Evolutionary conservation across 2,113 vertebrate genomes (phyloP), one percentile per base, ranked within the genome.

Genomic region (Syrmaticus mikado): DNA sequence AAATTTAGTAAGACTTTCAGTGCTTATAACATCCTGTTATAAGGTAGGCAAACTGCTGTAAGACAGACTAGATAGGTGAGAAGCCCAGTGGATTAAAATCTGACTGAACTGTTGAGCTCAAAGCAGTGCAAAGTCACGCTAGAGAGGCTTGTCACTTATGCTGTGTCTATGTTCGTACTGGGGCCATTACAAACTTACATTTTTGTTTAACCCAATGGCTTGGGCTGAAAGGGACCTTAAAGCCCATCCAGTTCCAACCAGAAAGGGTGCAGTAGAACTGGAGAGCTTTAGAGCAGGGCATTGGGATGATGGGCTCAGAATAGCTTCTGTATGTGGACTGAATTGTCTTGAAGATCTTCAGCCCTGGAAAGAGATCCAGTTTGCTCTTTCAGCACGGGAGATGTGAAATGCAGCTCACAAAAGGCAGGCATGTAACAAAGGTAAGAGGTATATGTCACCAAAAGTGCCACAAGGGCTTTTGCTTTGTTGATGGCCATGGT

Each of bases 41-140:
- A 38, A 38, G 32, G 11, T 21, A 45, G 78, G 53, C 32, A 10
- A 28, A 16, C 7, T 14, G 45, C 3, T 45, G 78, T 27, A 43
- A 67, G 61, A 36, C 0, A 1, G 21, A 10, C 3, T 10, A 27
- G 45, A 11, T 21, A 43, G 43, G 32, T 1, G 1, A 22, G 36
- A 20, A 60, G 61, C 15, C 12, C 0, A 2, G 53, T 8, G 34
- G 22, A 17, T 32, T 41, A 36, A 30, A 48, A 25, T 20, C 13
- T 1, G 14, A 13, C 70, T 45, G 7, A 45, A 0, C 18, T 46
- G n/a, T 38, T 64, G 62, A 27, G 16, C 25, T 32, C 1, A 3
- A 14, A 34, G 34, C 30, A 48, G 43, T 17, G 43, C 20, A 13
- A 74, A 21, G 30, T 58, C 66, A 7, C 3, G 15, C 2, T 5